Conservation (phyloP, 2,113 vertebrate species). For the Eudyptes chrysolophus region DNA sequence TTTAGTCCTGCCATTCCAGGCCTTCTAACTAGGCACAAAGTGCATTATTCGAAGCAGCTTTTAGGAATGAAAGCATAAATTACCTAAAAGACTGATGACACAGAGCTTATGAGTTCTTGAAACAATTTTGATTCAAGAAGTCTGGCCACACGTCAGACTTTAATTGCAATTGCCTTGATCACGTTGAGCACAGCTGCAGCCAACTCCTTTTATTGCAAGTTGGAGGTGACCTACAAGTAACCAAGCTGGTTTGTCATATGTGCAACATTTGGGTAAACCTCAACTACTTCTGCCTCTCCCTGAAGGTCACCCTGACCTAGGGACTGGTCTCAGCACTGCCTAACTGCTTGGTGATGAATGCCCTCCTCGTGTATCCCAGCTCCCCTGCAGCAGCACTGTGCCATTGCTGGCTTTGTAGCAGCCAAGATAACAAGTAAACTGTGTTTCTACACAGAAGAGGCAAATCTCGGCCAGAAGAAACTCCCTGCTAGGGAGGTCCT, state of each 20-base stretch:
- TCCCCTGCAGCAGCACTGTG: neutral
- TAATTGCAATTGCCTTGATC: neutral
- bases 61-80: slow-evolving; percentile 20
- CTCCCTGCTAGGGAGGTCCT: neutral
- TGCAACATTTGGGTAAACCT: neutral
- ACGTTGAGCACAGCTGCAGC: neutral
- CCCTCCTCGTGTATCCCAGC: neutral
- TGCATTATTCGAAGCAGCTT: neutral
- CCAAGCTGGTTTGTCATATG: neutral
- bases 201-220: neutral
- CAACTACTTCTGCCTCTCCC: neutral
- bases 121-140: slow-evolving; percentile 18
- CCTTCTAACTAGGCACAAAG: neutral
- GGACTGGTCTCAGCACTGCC: neutral
- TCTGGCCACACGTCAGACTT: slow-evolving; percentile 1
- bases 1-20: neutral
- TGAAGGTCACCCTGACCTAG: neutral
- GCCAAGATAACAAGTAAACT: neutral
- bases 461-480: neutral
- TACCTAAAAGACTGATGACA: neutral
- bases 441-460: neutral
- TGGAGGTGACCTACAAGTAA: neutral
- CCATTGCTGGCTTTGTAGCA: neutral
- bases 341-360: neutral
- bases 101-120: neutral